Percentiles rank a stretch among this genome's conserved stretches.
Evolutionary conservation across 1,140 invertebrate genomes (phyloP).

Genomic region (Pogonomyrmex barbatus): DNA sequence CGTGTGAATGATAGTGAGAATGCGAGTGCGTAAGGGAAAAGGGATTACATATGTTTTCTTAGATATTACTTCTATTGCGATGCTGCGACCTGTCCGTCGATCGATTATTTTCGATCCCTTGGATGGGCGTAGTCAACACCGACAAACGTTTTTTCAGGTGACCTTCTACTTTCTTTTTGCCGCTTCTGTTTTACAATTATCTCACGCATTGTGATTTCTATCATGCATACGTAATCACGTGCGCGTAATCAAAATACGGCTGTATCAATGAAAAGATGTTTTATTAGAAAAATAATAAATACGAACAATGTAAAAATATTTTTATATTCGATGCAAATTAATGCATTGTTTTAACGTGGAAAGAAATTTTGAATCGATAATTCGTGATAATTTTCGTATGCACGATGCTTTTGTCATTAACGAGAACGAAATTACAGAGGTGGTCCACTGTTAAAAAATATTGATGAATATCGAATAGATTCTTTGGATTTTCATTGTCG

Average conservation of each 20-base stretch:
- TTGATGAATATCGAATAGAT: not conserved
- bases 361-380: not conserved
- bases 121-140: not conserved
- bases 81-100: slow-evolving; percentile 4
- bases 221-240: slow-evolving; percentile 25
- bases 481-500: slow-evolving; percentile 43
- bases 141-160: slow-evolving; percentile 10
- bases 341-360: not conserved
- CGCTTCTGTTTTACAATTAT: slow-evolving; percentile 72
- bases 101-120: slow-evolving; percentile 44
- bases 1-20: slow-evolving; percentile 63
- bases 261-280: not conserved
- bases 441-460: slow-evolving; percentile 78
- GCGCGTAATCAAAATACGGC: not conserved
- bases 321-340: not conserved
- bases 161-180: slow-evolving; percentile 76
- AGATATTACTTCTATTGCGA: slow-evolving; percentile 6
- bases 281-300: not conserved
- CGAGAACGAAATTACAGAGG: slow-evolving; percentile 69
- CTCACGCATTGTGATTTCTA: slow-evolving; percentile 27
- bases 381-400: slow-evolving; percentile 32
- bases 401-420: slow-evolving; percentile 18
- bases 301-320: not conserved
- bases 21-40: slow-evolving; percentile 63
- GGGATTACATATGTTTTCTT: slow-evolving; percentile 30